Evolutionary conservation across 2,888 invertebrate genomes (phyloP), one percentile per base, ranked within the genome.

Genomic region (Nomada fucata): DNA sequence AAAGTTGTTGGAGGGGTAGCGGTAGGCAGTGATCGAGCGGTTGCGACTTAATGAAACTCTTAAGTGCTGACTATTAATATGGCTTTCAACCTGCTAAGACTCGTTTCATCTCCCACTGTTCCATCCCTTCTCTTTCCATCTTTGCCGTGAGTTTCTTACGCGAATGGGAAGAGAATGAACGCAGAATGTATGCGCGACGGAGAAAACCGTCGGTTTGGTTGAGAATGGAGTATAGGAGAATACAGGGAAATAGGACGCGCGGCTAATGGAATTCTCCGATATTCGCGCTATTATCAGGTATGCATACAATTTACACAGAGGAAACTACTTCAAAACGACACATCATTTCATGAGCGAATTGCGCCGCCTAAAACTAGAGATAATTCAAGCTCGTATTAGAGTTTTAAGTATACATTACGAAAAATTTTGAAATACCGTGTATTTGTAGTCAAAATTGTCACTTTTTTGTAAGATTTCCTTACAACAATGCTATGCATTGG

Each of bases 1-100:
- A 86, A 87, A 89, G 85, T 86, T 86, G 75, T 84, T 80, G 61
- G 79, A 68, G 73, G 61, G 80, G 77, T 87, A 69, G 85, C 82
- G 83, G 87, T 85, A 86, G 91, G 91, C 92, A 91, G 91, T 92
- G 92, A 92, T 92, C 92, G 92, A 91, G 91, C 90, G 91, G 89
- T 90, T 89, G 91, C 90, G 89, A 92, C 93, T 93, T 93, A 93
- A 93, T 93, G 92, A 93, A 93, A 92, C 92, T 92, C 92, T 91
- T 91, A 91, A 93, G 92, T 91, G 90, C 89, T 90, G 90, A 91
- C 93, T 92, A 93, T 93, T 92, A 92, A 93, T 93, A 93, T 91
- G 91, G 92, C 91, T 92, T 92, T 89, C 89, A 86, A 90, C 91
- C 90, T 89, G 84, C 86, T 82, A 63, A 74, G 84, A 85, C 85